Percentiles rank a stretch among this genome's conserved stretches.
Evolutionary conservation across 2,888 invertebrate genomes (phyloP).

Genomic region (Cyclophora albipunctata): DNA sequence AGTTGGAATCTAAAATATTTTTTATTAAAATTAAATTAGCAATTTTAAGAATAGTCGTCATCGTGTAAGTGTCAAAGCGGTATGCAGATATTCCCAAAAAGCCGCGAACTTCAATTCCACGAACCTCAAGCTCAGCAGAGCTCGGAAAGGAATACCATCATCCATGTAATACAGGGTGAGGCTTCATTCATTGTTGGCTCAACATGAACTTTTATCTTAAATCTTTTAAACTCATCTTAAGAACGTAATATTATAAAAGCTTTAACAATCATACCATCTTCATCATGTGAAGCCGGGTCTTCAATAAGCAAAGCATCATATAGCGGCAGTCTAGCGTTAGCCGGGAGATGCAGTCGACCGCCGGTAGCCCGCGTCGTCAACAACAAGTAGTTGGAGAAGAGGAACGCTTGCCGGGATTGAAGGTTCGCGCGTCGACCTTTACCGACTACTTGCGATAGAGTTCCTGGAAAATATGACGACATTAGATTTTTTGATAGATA

Average conservation of each 20-base stretch:
- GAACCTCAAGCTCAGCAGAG: too few relatives aligned
- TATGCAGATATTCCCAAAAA: too few relatives aligned
- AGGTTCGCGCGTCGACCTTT: conserved; percentile 62
- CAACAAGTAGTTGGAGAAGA: conserved; percentile 93
- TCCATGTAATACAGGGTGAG: too few relatives aligned
- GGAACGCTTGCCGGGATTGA: conserved; percentile 85
- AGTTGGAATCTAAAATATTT: conserved; percentile 45
- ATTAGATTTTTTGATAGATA: too few relatives aligned
- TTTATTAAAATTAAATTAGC: background rate
- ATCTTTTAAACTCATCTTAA: background rate
- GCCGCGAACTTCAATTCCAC: too few relatives aligned
- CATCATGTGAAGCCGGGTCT: conserved; percentile 83
- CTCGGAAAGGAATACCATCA: too few relatives aligned
- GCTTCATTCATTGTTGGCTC: too few relatives aligned
- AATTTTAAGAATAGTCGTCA: too few relatives aligned
- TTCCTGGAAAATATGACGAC: conserved; percentile 69
- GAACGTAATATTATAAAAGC: background rate
- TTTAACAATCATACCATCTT: conserved; percentile 72
- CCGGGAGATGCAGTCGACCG: conserved; percentile 90
- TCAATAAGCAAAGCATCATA: conserved; percentile 90
- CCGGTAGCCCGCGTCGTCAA: conserved; percentile 88
- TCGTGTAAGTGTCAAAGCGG: too few relatives aligned
- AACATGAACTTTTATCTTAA: too few relatives aligned
- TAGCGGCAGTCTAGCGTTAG: conserved; percentile 86
- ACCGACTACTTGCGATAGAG: conserved; percentile 82